Evolutionary conservation across 2,888 invertebrate species (phyloP).

Genomic region (Tricholauxania praeusta): DNA sequence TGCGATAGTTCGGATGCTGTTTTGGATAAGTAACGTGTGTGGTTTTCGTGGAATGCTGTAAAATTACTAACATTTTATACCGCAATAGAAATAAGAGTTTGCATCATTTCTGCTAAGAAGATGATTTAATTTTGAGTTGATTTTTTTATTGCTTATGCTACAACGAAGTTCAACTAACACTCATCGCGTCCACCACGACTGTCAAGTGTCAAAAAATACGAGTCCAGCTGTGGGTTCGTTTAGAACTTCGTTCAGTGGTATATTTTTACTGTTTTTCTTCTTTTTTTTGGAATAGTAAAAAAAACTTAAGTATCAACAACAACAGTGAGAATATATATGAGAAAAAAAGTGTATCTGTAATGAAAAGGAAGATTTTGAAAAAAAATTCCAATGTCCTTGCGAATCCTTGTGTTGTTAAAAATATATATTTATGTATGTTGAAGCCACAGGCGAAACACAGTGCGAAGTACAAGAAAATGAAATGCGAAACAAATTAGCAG

Average conservation of each 20-base stretch:
- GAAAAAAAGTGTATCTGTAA: neutral
- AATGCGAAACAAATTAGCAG: neutral
- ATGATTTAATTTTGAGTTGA: too few species aligned
- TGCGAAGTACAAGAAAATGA: neutral
- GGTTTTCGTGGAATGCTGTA: too few species aligned
- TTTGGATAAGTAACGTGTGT: too few species aligned
- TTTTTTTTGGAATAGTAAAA: neutral
- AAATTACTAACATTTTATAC: too few species aligned
- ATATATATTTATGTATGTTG: neutral
- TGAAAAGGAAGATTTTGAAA: too few species aligned
- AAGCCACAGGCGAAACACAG: neutral
- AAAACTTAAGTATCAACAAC: neutral
- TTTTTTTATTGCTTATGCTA: too few species aligned
- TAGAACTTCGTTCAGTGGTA: neutral
- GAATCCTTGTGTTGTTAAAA: too few species aligned
- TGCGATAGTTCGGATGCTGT: too few species aligned
- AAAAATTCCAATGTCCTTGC: too few species aligned
- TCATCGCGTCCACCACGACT: neutral
- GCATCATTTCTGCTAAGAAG: too few species aligned
- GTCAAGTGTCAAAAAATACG: neutral
- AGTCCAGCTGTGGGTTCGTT: constrained; percentile 9
- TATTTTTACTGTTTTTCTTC: neutral
- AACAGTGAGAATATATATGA: neutral
- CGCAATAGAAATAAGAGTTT: too few species aligned
- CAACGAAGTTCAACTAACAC: too few species aligned